Percentiles rank a stretch among this genome's conserved stretches.
These are phyloP conservation scores for Lucinisca nassula DNA, from an alignment of 2,888 invertebrate genomes.

Conservation along the genomic window DNA sequence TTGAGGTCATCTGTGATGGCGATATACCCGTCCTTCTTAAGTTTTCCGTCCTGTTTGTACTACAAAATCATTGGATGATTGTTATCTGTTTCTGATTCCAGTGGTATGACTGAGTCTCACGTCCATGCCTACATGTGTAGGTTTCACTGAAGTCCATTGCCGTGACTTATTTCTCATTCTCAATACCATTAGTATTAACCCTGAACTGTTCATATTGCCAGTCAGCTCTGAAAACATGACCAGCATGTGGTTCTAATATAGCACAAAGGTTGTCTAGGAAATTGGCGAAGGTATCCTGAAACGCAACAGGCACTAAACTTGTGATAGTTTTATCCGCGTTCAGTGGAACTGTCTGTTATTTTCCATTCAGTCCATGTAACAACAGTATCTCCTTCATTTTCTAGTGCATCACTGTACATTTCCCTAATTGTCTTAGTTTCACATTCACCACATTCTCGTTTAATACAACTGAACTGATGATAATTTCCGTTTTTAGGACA, in stretches of 20 bases:
- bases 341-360: constrained; percentile 11
- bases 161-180: constrained; percentile 23
- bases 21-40: background rate
- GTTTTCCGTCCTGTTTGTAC: background rate
- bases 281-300: background rate
- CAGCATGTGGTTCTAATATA: constrained; percentile 16
- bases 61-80: constrained; percentile 19
- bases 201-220: too few relatives aligned
- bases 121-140: constrained; percentile 29
- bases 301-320: background rate
- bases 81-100: constrained; percentile 46
- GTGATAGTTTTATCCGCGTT: constrained; percentile 9
- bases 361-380: constrained; percentile 21
- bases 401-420: background rate
- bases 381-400: background rate
- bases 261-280: background rate
- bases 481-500: background rate
- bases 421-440: background rate
- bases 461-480: background rate
- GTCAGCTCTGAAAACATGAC: constrained; percentile 19
- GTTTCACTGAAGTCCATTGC: constrained; percentile 49
- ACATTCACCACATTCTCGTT: constrained; percentile 21
- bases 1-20: constrained; percentile 29
- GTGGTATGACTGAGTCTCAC: constrained; percentile 41
- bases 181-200: background rate